Evolutionary conservation across 2,113 vertebrate genomes (phyloP).

Genomic region (Nyctereutes procyonoides): DNA sequence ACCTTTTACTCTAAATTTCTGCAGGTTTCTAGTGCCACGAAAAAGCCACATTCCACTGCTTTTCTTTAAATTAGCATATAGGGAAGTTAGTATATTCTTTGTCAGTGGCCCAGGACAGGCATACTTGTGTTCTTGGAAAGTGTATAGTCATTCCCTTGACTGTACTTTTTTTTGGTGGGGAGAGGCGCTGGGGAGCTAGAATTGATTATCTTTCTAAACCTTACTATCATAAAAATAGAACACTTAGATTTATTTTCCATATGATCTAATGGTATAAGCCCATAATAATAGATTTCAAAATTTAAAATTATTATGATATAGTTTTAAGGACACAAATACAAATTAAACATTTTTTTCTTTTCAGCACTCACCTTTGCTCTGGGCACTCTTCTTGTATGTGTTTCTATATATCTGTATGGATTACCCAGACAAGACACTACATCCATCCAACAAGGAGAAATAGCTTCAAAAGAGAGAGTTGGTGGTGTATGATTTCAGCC

Average conservation of each 20-base stretch:
- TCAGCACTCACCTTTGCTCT: constrained; percentile 91
- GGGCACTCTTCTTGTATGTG: constrained; percentile 94
- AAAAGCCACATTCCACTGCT: neutral
- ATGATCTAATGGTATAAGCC: neutral
- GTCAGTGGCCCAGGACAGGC: neutral
- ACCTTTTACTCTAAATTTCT: neutral
- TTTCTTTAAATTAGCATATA: neutral
- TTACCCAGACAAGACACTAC: constrained; percentile 95
- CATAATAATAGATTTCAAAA: neutral
- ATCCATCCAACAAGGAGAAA: constrained; percentile 84
- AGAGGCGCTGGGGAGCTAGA: neutral
- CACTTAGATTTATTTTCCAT: neutral
- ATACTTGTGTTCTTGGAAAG: neutral
- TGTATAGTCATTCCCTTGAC: neutral
- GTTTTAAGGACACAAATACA: constrained; percentile 38
- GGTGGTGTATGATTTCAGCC: constrained; percentile 86
- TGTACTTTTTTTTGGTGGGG: neutral
- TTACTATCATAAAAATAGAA: neutral
- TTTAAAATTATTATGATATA: neutral
- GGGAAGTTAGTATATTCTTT: neutral
- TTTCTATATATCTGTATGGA: constrained; percentile 98
- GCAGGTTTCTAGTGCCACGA: neutral
- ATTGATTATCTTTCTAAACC: neutral
- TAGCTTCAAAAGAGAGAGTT: constrained; percentile 88
- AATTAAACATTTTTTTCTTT: constrained; percentile 64